Conservation (phyloP, 2,113 vertebrate genomes). For the Rhipidura dahli region DNA sequence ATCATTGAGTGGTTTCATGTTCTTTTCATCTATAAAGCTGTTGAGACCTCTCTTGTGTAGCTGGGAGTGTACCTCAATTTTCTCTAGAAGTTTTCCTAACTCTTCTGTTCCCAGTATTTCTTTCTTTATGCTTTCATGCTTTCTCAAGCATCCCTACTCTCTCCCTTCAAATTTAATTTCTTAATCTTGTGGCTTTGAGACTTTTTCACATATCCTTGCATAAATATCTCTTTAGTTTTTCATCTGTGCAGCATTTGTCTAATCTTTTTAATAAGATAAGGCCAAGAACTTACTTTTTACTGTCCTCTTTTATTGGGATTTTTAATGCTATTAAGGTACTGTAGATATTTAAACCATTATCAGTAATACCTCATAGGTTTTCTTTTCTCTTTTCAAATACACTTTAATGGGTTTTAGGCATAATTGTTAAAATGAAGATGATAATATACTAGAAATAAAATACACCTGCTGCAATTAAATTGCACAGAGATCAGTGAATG, state of each 20-base stretch:
- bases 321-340: not conserved
- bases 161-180: slow-evolving; percentile 2
- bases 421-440: not conserved
- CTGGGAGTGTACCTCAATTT: not conserved
- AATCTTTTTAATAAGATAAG: slow-evolving; percentile 18
- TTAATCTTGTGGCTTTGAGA: not conserved
- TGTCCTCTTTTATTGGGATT: not conserved
- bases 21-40: not conserved
- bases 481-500: not conserved
- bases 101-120: not conserved
- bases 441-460: not conserved
- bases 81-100: not conserved
- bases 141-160: not conserved
- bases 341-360: not conserved
- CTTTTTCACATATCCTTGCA: not conserved
- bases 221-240: not conserved
- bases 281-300: not conserved
- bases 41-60: not conserved
- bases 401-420: not conserved
- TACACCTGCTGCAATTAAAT: not conserved
- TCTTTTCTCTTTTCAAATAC: not conserved
- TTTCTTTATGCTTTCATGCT: not conserved
- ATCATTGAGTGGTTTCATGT: not conserved
- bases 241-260: slow-evolving; percentile 1
- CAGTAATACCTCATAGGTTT: not conserved